Evolutionary conservation across 2,113 vertebrate species (phyloP).

Genomic region (Oreocharis arfaki): DNA sequence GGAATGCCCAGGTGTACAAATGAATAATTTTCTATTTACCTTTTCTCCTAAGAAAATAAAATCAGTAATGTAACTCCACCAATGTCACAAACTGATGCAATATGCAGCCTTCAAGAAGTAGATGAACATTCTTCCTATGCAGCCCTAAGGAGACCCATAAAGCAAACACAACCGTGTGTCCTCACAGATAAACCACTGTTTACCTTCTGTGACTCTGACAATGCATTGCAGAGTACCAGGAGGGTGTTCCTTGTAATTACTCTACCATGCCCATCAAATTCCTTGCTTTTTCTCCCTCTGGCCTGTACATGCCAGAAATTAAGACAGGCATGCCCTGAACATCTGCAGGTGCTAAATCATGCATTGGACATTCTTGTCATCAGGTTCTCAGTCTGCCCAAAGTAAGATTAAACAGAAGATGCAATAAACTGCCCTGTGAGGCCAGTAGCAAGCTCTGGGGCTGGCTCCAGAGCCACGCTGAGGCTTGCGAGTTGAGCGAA

Average conservation of each 20-base stretch:
- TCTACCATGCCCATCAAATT: not conserved
- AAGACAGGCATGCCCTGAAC: not conserved
- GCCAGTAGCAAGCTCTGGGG: not conserved
- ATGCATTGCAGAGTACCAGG: not conserved
- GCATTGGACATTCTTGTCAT: not conserved
- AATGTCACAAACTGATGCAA: not conserved
- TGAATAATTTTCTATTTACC: not conserved
- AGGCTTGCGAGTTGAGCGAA: fast-evolving
- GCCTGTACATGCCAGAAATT: not conserved
- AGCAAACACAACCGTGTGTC: not conserved
- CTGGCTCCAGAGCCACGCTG: not conserved
- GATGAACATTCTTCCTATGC: not conserved
- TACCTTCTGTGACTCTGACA: not conserved
- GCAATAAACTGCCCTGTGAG: not conserved
- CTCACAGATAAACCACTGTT: not conserved
- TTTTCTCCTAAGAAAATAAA: not conserved
- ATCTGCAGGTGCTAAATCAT: constrained; percentile 8
- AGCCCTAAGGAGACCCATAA: not conserved
- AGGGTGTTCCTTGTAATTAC: not conserved
- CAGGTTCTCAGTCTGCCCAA: not conserved
- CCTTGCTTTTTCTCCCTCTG: not conserved
- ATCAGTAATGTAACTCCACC: not conserved
- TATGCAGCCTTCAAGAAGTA: not conserved
- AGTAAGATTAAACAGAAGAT: not conserved
- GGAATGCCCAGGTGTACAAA: not conserved